phyloP scores from a whole-genome alignment of 1,140 invertebrate genomes.

The Drosophila ficusphila region DNA sequence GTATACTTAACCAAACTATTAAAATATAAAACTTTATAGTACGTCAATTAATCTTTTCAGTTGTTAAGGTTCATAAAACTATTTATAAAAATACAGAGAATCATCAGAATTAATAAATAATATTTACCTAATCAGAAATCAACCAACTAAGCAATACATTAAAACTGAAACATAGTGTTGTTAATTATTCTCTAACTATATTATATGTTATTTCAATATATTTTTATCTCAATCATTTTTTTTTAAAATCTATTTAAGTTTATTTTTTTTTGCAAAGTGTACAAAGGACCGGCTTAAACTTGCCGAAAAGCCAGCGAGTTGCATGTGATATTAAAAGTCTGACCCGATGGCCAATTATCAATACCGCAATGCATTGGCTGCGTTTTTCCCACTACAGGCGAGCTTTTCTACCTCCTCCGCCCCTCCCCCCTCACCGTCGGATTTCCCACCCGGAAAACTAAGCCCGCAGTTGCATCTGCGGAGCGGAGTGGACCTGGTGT shows the following conservation, averaged over 20 bases:
- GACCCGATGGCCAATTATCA: conserved; percentile 71
- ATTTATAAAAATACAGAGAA: no score
- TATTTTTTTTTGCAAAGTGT: neutral
- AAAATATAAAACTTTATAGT: no score
- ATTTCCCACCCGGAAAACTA: conserved; percentile 18
- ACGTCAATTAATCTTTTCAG: no score
- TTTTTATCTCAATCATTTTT: neutral
- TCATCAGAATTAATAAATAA: no score
- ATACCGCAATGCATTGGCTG: conserved; percentile 63
- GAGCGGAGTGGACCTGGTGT: conserved; percentile 14
- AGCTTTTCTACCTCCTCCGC: neutral
- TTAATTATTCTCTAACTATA: no score
- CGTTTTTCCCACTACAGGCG: conserved; percentile 23
- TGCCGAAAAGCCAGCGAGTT: conserved; percentile 4
- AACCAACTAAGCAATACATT: no score
- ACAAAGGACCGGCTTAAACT: conserved; percentile 14
- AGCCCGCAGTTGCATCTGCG: conserved; percentile 42
- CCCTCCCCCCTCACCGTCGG: neutral
- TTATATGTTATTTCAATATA: neutral
- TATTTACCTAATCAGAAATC: no score
- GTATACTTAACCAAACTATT: no score
- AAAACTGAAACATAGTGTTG: no score
- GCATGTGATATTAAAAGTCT: conserved; percentile 46
- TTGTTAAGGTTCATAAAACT: no score
- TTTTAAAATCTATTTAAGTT: neutral